Conservation (phyloP, 1,140 invertebrate species). For the Trissolcus basalis region DNA sequence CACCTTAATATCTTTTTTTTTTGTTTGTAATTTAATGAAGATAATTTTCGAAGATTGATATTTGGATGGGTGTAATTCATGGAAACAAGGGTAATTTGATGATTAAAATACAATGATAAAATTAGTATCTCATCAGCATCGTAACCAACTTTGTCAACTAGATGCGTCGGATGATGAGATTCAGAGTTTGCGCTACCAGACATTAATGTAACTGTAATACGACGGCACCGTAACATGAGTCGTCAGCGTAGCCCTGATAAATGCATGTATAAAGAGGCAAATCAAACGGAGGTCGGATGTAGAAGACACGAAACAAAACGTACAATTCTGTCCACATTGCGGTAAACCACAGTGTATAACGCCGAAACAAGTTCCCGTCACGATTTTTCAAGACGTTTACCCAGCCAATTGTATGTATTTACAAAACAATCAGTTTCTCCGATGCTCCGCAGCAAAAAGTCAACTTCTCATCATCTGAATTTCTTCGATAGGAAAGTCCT, state of each 20-base stretch:
- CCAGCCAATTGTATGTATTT: too few species aligned
- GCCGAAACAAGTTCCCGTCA: slow-evolving; percentile 54
- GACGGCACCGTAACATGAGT: slow-evolving; percentile 65
- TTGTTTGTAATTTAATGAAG: too few species aligned
- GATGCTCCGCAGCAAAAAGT: too few species aligned
- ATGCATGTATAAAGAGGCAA: slow-evolving; percentile 30
- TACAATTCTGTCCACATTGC: slow-evolving; percentile 26
- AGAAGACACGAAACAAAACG: slow-evolving; percentile 11
- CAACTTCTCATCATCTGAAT: too few species aligned
- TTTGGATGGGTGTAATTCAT: too few species aligned
- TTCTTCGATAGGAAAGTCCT: too few species aligned
- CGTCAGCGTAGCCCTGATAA: slow-evolving; percentile 24
- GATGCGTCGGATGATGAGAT: slow-evolving; percentile 49
- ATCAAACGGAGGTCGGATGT: slow-evolving; percentile 31
- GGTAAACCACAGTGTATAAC: slow-evolving; percentile 32
- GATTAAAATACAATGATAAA: too few species aligned
- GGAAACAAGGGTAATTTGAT: too few species aligned
- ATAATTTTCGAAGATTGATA: too few species aligned
- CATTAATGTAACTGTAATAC: slow-evolving; percentile 73
- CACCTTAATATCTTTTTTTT: too few species aligned
- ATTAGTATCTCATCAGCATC: too few species aligned
- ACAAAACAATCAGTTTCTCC: too few species aligned
- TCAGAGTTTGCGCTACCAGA: slow-evolving; percentile 51
- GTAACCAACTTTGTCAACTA: slow-evolving; percentile 3
- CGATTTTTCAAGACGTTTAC: slow-evolving; percentile 12